Evolutionary conservation across 2,797 vertebrate genomes (phyloP).

Genomic region (Simalia tracyae): DNA sequence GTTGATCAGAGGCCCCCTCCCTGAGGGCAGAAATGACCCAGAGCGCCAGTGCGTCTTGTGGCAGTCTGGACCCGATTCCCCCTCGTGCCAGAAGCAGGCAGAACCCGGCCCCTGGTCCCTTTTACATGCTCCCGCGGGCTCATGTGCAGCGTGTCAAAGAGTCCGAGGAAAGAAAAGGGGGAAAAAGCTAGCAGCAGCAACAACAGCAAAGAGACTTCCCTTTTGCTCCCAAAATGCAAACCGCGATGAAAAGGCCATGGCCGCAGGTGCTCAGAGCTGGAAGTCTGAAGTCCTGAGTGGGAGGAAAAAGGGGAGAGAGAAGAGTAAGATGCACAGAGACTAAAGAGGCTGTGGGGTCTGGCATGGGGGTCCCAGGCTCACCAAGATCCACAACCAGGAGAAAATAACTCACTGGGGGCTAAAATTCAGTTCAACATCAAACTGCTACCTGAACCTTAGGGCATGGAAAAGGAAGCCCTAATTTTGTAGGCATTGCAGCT

Average conservation of each 20-base stretch:
- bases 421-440: not conserved
- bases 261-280: slow-evolving; percentile 76
- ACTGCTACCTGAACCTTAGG: not conserved
- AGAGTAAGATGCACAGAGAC: slow-evolving; percentile 7
- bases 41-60: not conserved
- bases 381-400: not conserved
- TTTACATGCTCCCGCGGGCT: not conserved
- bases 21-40: not conserved
- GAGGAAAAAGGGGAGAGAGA: slow-evolving; percentile 65
- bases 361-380: too few relatives aligned
- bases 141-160: not conserved
- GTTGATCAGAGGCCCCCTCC: not conserved
- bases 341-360: not conserved
- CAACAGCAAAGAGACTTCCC: slow-evolving; percentile 83
- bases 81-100: not conserved
- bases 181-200: slow-evolving; percentile 70
- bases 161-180: not conserved
- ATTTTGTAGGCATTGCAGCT: not conserved
- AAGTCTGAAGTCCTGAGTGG: slow-evolving; percentile 67
- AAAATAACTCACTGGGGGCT: too few relatives aligned
- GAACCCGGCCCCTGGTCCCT: not conserved
- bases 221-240: slow-evolving; percentile 99
- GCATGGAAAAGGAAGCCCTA: not conserved
- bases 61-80: not conserved
- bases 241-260: slow-evolving; percentile 96